Evolutionary conservation across 2,113 vertebrate genomes (phyloP), one percentile per base, ranked within the genome.

Genomic region (Tympanuchus pallidicinctus): DNA sequence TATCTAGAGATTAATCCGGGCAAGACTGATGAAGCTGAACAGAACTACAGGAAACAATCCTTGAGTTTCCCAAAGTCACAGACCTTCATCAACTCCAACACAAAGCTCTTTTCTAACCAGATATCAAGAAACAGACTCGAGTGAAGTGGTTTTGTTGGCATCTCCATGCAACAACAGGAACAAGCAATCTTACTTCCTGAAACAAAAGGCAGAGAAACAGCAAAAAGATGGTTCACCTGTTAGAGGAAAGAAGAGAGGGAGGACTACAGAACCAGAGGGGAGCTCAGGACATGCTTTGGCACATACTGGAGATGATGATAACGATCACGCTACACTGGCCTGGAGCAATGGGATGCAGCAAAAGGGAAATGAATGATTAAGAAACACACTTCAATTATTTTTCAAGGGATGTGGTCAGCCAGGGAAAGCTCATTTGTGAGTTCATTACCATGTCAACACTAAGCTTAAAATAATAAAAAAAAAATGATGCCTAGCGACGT

Each of bases 321-420:
- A 61, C 14, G 52, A 78, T 57, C 67, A 80, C 40, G 19, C 54
- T 52, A 67, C 22, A 3, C 56, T 15, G 36, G 28, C 48, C 36
- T 78, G 65, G 56, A 20, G 60, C 38, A 76, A 59, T 5, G 27
- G 72, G 69, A 88, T 43, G 50, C 71, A 77, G 64, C 48, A 61
- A 76, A 89, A 92, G 48, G 66, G 17, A 87, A 82, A 76, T 28
- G 56, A 79, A 79, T 10, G 30, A 89, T 75, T 75, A 94, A 87
- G 54, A 19, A 45, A 63, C 1, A 2, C 2, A 14, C 65, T 88
- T 92, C 71, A 77, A 59, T 78, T 48, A 34, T 77, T 89, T 45
- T 70, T 83, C 69, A 79, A 80, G 34, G 50, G 54, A 91, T 45
- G 45, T 43, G 42, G 38, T 30, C 73, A 92, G 47, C 38, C 71